Evolutionary conservation across 2,113 vertebrate genomes (phyloP), one percentile per base, ranked within the genome.

Genomic region (Miniopterus natalensis): DNA sequence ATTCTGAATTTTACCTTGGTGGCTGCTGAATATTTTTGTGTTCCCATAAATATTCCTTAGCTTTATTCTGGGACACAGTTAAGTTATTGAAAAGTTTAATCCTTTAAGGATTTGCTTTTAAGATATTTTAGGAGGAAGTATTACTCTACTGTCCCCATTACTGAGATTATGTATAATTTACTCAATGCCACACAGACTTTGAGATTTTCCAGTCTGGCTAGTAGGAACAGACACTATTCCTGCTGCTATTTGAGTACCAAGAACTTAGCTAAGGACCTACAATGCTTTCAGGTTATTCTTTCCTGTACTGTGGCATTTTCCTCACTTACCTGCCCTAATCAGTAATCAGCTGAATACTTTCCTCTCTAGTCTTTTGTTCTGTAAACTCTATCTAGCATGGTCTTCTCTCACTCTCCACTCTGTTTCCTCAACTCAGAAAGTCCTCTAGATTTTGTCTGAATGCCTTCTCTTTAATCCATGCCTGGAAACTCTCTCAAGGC

Each of bases 31-130:
- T 53, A 86, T 51, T 77, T 66, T 36, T 47, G 13, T 83, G 66
- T 14, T 71, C 18, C 25, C 47, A 71, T 74, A 75, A 92, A 75
- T 80, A 27, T 79, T 88, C 59, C 73, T 93, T 42, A 95, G 70
- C 57, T 95, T 84, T 91, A 25, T 80, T 84, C 87, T 80, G 18
- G 23, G 12, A 84, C 40, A 36, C 36, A 36, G 36, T 36, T 73
- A 73, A 47, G 42, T 53, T 53, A 49, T 40, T 84, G 8, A 11
- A 84, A 88, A 57, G 53, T 31, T 53, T 79, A 57, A 88, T 84
- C 36, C 73, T 80, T 93, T 84, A 92, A 68, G 29, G 29, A 78
- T 20, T 59, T 95, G 65, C 18, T 90, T 83, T 88, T 25, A 93
- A 93, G 51, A 55, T 84, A 84, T 29, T 65, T 91, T 70, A 70